Evolutionary conservation across 2,797 vertebrate genomes (phyloP).

Genomic region (Bovichtus variegatus): DNA sequence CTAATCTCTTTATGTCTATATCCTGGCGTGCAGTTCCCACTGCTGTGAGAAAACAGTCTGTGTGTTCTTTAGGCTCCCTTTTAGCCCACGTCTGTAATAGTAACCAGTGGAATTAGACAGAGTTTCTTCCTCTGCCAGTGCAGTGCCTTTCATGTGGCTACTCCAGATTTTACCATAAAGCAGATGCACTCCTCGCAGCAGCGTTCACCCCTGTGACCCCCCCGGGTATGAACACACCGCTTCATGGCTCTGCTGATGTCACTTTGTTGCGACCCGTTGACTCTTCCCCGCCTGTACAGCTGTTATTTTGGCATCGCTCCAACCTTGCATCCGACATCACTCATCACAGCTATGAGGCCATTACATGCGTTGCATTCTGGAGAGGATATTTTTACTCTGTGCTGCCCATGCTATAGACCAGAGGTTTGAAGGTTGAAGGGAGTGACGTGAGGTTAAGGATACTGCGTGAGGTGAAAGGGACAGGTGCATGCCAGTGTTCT

Average conservation of each 20-base stretch:
- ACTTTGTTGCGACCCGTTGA: slow-evolving; percentile 17
- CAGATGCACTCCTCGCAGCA: slow-evolving; percentile 41
- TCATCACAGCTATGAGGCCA: slow-evolving; percentile 40
- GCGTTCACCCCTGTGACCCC: slow-evolving; percentile 60
- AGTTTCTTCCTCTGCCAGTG: slow-evolving; percentile 67
- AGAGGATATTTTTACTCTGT: slow-evolving; percentile 63
- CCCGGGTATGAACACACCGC: slow-evolving; percentile 4
- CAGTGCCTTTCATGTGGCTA: slow-evolving; percentile 80
- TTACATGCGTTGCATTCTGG: slow-evolving; percentile 44
- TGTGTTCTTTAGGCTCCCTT: slow-evolving; percentile 81
- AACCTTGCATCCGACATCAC: slow-evolving; percentile 47
- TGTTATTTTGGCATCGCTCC: slow-evolving; percentile 51
- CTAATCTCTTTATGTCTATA: slow-evolving; percentile 61
- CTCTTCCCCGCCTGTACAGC: slow-evolving; percentile 7
- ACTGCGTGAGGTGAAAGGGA: neutral
- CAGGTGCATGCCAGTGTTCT: neutral
- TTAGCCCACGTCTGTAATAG: slow-evolving; percentile 81
- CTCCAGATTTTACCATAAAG: slow-evolving; percentile 59
- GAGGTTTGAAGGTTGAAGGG: neutral
- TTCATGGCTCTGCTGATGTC: slow-evolving; percentile 19
- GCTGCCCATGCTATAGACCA: neutral
- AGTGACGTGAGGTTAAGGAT: neutral
- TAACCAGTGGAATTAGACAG: slow-evolving; percentile 79
- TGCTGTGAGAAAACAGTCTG: slow-evolving; percentile 79
- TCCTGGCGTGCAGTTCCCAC: slow-evolving; percentile 53